Percentiles rank a stretch among this genome's conserved stretches.
Conservation (phyloP, 2,797 vertebrate species). For the Novumbra hubbsi region DNA sequence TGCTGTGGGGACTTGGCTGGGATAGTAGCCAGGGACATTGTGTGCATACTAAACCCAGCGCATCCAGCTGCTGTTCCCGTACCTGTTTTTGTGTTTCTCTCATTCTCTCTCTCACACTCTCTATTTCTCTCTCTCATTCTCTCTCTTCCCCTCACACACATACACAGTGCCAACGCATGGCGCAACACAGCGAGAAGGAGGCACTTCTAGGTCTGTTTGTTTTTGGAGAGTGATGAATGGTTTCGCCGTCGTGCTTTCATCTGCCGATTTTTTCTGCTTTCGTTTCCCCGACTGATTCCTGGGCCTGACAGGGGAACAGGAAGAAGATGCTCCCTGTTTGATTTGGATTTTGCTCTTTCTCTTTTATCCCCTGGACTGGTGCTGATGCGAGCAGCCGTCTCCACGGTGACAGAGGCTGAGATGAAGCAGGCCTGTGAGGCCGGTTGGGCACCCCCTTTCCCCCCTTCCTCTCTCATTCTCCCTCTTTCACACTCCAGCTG, state of each 20-base stretch:
- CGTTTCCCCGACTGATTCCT: conserved; percentile 33
- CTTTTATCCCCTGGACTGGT: conserved; percentile 62
- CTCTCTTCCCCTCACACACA: neutral
- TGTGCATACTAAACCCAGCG: conserved; percentile 46
- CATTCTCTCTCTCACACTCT: neutral
- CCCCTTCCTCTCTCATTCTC: conserved; percentile 38
- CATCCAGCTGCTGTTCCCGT: conserved; percentile 19
- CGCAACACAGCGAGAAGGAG: neutral
- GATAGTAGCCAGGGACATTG: conserved; percentile 35
- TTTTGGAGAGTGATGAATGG: conserved; percentile 37
- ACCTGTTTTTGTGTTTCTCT: neutral
- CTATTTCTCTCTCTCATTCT: neutral
- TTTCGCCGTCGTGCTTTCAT: conserved; percentile 35
- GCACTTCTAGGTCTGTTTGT: conserved; percentile 20
- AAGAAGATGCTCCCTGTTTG: conserved; percentile 43
- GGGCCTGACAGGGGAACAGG: conserved; percentile 43
- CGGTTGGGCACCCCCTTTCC: conserved; percentile 48
- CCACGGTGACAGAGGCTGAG: conserved; percentile 70
- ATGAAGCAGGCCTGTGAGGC: conserved; percentile 61
- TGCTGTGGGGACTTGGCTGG: conserved; percentile 33
- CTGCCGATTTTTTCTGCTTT: neutral
- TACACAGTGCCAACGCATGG: neutral
- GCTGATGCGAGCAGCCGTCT: conserved; percentile 75
- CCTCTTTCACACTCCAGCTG: conserved; percentile 36
- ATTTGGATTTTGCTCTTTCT: conserved; percentile 35